phyloP scores from a whole-genome alignment of 2,113 vertebrate genomes.

The Calidris pugnax region DNA sequence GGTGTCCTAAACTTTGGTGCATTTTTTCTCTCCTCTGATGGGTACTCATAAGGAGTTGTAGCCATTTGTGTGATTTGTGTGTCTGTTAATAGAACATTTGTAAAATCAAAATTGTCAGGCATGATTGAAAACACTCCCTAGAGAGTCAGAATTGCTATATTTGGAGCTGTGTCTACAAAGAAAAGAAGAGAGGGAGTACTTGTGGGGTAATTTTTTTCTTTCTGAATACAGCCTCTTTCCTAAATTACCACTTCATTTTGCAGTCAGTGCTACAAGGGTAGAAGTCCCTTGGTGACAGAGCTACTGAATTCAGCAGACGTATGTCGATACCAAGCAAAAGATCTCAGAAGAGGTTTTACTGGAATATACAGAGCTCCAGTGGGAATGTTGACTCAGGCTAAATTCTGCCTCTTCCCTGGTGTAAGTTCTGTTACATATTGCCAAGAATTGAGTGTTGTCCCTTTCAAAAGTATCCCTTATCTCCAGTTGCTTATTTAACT shows the following conservation, averaged over 20 bases:
- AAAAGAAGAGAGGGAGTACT: neutral
- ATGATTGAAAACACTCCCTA: slow-evolving; percentile 4
- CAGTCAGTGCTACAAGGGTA: neutral
- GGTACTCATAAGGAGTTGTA: neutral
- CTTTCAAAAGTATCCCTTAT: neutral
- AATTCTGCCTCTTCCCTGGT: neutral
- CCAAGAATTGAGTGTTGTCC: neutral
- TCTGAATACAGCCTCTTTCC: neutral
- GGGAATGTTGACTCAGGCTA: neutral
- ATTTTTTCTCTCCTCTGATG: neutral
- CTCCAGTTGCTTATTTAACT: neutral
- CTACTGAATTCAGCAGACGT: neutral
- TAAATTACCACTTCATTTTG: neutral
- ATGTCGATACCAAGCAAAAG: neutral
- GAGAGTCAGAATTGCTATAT: slow-evolving; percentile 36
- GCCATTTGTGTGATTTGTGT: neutral
- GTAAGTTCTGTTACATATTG: neutral
- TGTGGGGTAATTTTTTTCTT: neutral
- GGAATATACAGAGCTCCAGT: neutral
- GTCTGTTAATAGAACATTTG: neutral
- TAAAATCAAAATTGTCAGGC: neutral
- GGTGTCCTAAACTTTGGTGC: neutral
- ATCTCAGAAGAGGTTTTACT: neutral
- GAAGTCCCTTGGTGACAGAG: neutral
- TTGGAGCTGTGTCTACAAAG: neutral